Base-by-base conservation (phyloP, 1,140 invertebrate genomes). In the Campoletis sonorensis region DNA sequence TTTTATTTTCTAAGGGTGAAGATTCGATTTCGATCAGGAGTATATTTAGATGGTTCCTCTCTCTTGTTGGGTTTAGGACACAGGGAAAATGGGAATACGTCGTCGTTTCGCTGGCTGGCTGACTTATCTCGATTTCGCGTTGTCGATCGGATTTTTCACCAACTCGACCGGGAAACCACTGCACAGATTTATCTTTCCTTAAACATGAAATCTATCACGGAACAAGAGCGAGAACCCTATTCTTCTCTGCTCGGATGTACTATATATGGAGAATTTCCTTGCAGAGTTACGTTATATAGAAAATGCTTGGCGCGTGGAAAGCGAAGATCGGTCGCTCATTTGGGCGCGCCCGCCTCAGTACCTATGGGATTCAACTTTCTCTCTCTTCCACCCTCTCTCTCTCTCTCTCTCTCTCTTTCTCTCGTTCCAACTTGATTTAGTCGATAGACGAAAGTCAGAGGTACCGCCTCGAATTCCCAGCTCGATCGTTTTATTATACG, bases 401-500 rank as follows among this genome's bases (percentile, higher is more conserved):
- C 51, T 4, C 51, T 54, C 51, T 54, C 4, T 54, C 51, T 73
- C 67, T 1, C 70, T 73, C 30, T 67, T 67, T 26, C 61, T 64
- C 71, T 45, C 54, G 51, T 21, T 64, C 67, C 58, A 27, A 26
- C 76, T 85, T 87, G 86, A 85, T 87, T 85, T 83, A 84, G 79
- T 75, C 81, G 82, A 85, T 82, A 79, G 82, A 78, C 49, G 21
- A 70, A 64, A 78, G 76, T 67, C 58, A 78, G 76, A 78, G 76
- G 13, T 70, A 78, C 61, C 76, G 37, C 76, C 76, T 72, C 40
- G 81, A 81, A 84, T 84, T 81, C 80, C 61, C 80, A 49, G 67
- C 82, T 84, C 76, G 84, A 87, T 88, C 85, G 86, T 87, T 88
- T 87, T 87, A 88, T 87, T 87, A 87, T 87, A 87, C 86, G 83